Percentiles rank a stretch among this genome's conserved stretches.
Conservation (phyloP, 2,797 vertebrate species). For the Phataginus tetradactyla region DNA sequence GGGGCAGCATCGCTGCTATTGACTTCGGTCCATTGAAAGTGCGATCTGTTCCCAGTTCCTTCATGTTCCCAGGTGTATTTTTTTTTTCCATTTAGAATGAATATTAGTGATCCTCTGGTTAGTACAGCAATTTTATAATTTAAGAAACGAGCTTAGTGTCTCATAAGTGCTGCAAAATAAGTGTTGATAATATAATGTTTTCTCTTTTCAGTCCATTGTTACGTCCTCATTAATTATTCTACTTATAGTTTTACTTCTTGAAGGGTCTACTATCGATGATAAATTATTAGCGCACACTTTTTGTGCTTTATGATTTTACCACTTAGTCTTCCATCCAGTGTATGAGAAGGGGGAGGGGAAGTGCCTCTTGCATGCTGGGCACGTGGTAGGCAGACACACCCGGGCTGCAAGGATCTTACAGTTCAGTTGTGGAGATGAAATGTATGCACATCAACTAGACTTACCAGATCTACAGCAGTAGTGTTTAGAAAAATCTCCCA, state of each 20-base stretch:
- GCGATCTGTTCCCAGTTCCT: constrained; percentile 33
- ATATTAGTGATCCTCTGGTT: neutral
- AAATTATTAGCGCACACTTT: constrained; percentile 18
- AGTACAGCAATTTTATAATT: constrained; percentile 55
- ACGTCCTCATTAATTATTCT: constrained; percentile 57
- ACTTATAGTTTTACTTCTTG: constrained; percentile 50
- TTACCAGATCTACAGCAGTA: neutral
- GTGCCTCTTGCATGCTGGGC: neutral
- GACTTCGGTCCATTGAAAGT: neutral
- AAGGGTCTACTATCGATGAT: constrained; percentile 26
- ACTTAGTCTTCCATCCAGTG: neutral
- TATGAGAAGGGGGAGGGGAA: neutral
- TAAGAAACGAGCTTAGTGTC: neutral
- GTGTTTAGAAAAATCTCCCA: neutral
- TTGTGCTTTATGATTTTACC: constrained; percentile 4
- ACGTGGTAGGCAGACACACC: neutral
- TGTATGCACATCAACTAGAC: neutral
- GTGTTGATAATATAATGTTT: neutral
- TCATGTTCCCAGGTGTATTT: constrained; percentile 1
- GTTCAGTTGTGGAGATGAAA: neutral
- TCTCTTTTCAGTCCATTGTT: constrained; percentile 54
- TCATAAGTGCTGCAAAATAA: constrained; percentile 57
- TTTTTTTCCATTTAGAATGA: neutral
- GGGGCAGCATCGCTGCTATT: constrained; percentile 64
- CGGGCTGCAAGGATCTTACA: neutral